Base-by-base conservation (phyloP, 2,113 vertebrate species). In the Catharus bicknelli region DNA sequence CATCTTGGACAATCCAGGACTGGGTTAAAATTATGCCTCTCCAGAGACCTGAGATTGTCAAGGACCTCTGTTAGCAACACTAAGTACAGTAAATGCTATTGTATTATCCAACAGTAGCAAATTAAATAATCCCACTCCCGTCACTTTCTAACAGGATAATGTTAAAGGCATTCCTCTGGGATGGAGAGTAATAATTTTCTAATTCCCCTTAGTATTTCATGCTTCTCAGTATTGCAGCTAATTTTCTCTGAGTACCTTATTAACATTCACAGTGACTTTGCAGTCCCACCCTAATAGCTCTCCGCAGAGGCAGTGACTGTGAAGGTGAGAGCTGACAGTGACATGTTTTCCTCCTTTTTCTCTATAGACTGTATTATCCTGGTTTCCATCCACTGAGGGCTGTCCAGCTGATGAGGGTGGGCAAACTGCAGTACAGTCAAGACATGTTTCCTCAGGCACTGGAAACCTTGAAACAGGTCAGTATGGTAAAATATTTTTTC, bases 331-430 rank as follows among this genome's bases (percentile, higher is more conserved):
- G 85, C 92, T 86, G 45, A 88, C 84, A 91, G 85, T 91, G 68
- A 96, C 86, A 23, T 11, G 27, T 74, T 67, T 97, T 92, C 90
- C 64, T 91, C 53, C 50, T 38, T 95, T 70, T 95, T 70, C 91
- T 95, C 88, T 92, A 16, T 88, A 99, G 99, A 61, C 63, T 97
- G 5, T 98, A 99, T 90, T 99, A 97, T 95, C 96, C 98, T 10
- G 98, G 98, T 67, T 98, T 97, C 95, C 99, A 99, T 92, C 99
- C 99, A 0, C 98, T 98, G 81, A 96, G 98, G 74, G 99, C 98
- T 8, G 90, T 99, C 63, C 99, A 99, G 96, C 97, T 99, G 68
- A 98, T 99, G 97, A 98, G 98, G 93, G 98, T 99, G 8, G 99
- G 98, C 80, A 99, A 99, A 80, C 95, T 99, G 80, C 99, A 99